A percentile compares a stretch with the other conserved stretches of the same genome.
These are phyloP conservation scores for Zosterops japonicus DNA, from an alignment of 2,113 vertebrate genomes.

Conservation along the genomic window DNA sequence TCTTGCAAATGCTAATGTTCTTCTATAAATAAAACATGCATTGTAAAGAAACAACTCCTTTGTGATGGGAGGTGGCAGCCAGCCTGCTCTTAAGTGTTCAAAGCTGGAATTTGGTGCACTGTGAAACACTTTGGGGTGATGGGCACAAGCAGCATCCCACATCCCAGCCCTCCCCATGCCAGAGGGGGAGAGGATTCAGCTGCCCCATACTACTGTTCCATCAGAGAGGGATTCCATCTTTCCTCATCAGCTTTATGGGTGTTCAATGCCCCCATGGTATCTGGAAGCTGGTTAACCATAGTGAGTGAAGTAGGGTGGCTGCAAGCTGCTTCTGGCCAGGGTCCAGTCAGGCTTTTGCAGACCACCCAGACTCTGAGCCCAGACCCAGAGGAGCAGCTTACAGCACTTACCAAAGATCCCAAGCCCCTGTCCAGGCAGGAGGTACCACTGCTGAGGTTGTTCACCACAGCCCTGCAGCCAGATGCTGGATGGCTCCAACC, in stretches of 20 bases:
- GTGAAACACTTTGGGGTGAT: not conserved
- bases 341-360: not conserved
- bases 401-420: not conserved
- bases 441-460: not conserved
- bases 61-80: not conserved
- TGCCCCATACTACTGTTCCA: fast-evolving
- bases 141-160: fast-evolving
- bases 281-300: not conserved
- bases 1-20: constrained; percentile 56
- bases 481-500: not conserved
- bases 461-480: not conserved
- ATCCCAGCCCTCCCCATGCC: not conserved
- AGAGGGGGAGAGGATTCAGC: fast-evolving
- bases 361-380: not conserved
- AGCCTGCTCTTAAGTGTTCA: not conserved
- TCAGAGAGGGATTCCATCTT: not conserved
- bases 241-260: not conserved
- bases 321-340: not conserved
- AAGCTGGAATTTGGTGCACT: not conserved
- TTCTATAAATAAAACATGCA: constrained; percentile 50
- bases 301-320: fast-evolving
- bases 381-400: not conserved
- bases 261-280: too few relatives aligned
- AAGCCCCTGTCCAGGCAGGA: fast-evolving
- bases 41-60: constrained; percentile 12